Conservation (phyloP, 1,140 invertebrate species). For the Pseudachorutes palmiensis region DNA sequence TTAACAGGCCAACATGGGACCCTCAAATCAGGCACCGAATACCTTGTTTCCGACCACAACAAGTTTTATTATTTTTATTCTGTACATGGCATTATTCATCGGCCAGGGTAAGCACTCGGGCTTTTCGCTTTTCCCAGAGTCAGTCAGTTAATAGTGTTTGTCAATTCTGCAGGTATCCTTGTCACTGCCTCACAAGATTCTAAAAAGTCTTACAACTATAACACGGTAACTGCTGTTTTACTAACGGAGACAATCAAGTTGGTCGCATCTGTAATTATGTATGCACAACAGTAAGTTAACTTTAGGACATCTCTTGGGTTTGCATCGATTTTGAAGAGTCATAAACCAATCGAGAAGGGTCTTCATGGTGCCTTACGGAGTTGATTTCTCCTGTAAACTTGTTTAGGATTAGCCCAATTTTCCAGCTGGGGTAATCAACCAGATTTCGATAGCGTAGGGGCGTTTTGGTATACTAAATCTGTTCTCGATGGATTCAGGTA, state of each 20-base stretch:
- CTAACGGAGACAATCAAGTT: constrained; percentile 82
- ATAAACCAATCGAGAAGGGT: too few species aligned
- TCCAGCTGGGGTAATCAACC: too few species aligned
- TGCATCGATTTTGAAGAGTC: background rate
- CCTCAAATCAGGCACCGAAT: background rate
- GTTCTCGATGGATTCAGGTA: background rate
- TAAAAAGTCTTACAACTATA: constrained; percentile 70
- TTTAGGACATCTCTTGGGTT: background rate
- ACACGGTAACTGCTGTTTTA: constrained; percentile 76
- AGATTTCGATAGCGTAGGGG: too few species aligned
- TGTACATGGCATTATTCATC: constrained; percentile 72
- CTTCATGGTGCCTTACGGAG: too few species aligned
- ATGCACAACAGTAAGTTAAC: constrained; percentile 43
- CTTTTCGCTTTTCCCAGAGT: background rate
- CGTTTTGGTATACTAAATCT: background rate
- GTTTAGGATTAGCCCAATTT: too few species aligned
- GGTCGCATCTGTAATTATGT: constrained; percentile 59
- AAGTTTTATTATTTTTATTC: constrained; percentile 66
- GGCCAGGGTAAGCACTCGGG: constrained; percentile 58
- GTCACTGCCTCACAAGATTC: constrained; percentile 79
- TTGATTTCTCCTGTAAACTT: too few species aligned
- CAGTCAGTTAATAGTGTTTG: background rate
- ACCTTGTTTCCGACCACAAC: constrained; percentile 66
- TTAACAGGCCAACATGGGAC: too few species aligned
- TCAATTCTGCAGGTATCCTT: constrained; percentile 63